Conservation (phyloP, 2,797 vertebrate species). For the Onychomys leucogaster region DNA sequence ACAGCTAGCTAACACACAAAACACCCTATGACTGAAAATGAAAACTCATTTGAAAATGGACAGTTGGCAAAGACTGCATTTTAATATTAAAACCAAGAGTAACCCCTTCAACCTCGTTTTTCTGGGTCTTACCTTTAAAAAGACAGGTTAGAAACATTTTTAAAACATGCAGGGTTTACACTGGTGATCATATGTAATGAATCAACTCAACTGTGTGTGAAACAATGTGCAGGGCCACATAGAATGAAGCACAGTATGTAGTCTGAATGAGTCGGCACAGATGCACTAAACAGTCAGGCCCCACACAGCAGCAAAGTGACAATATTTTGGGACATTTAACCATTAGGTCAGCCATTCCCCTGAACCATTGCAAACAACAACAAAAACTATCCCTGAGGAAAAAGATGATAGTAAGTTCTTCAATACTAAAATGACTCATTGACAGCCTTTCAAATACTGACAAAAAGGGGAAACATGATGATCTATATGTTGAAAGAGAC, state of each 20-base stretch:
- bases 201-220: neutral
- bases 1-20: slow-evolving; percentile 73
- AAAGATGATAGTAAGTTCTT: neutral
- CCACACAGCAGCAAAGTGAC: slow-evolving; percentile 29
- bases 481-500: slow-evolving; percentile 37
- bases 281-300: neutral
- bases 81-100: slow-evolving; percentile 64
- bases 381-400: neutral
- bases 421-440: slow-evolving; percentile 28
- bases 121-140: slow-evolving; percentile 27
- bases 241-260: slow-evolving; percentile 36
- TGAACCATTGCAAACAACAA: neutral
- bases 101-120: neutral
- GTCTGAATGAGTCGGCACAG: slow-evolving; percentile 43
- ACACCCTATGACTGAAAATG: slow-evolving; percentile 43
- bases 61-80: slow-evolving; percentile 71
- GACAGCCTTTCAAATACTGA: slow-evolving; percentile 28
- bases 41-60: slow-evolving; percentile 82
- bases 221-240: neutral
- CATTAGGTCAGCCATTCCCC: neutral
- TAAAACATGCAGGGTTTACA: slow-evolving; percentile 40
- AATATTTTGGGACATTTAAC: slow-evolving; percentile 36
- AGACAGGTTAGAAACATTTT: slow-evolving; percentile 14
- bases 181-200: slow-evolving; percentile 5
- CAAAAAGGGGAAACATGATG: neutral